Base-by-base conservation (phyloP, 2,888 invertebrate genomes). In the Chrysopilus asiliformis region DNA sequence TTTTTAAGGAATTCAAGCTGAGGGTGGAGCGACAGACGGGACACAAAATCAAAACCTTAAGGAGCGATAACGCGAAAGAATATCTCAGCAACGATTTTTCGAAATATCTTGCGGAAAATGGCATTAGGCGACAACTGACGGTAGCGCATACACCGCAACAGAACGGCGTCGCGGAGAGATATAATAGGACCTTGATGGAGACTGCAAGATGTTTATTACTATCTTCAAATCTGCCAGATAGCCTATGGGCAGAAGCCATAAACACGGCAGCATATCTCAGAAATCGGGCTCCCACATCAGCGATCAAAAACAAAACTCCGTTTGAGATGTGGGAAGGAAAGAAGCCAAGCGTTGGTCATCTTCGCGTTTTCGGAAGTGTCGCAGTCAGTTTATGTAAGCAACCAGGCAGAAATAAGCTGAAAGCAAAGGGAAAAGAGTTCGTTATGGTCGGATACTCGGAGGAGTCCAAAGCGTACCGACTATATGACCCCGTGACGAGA, bases 201-300 rank as follows among this genome's bases (percentile, higher is more conserved):
- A 43, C 44, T 32, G 47, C 51, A 4, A 42, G 53, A 13, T 40
- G n/a, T n/a, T n/a, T n/a, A n/a, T n/a, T n/a, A n/a, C n/a, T n/a
- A n/a, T n/a, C n/a, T n/a, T n/a, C n/a, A n/a, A n/a, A n/a, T n/a
- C n/a, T n/a, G n/a, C n/a, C n/a, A n/a, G n/a, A n/a, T n/a, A n/a
- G n/a, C n/a, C n/a, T n/a, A n/a, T n/a, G n/a, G n/a, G n/a, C n/a
- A n/a, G n/a, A n/a, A n/a, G n/a, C n/a, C n/a, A n/a, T n/a, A n/a
- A n/a, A n/a, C n/a, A n/a, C n/a, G n/a, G n/a, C n/a, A n/a, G n/a
- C n/a, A n/a, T n/a, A n/a, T n/a, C n/a, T n/a, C n/a, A n/a, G n/a
- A n/a, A n/a, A n/a, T n/a, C n/a, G n/a, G n/a, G n/a, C n/a, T n/a
- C 39, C 44, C 31, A 44, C 42, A 16, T 45, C 42, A 37, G 14